Conservation (phyloP, 2,888 invertebrate species). For the Idaea aversata region DNA sequence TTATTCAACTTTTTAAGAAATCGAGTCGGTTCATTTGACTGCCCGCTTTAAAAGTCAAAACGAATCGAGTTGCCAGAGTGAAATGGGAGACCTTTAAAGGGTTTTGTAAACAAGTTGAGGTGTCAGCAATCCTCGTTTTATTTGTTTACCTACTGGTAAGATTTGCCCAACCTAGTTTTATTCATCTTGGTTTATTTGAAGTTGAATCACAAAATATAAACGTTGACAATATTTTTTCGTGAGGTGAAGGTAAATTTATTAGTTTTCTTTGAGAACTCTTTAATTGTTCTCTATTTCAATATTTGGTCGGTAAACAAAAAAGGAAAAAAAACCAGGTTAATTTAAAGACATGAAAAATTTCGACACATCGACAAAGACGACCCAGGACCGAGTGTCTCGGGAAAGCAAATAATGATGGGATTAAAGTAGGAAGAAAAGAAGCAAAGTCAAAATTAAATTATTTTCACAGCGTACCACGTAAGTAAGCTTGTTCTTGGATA, state of each 20-base stretch:
- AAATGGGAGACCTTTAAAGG: background rate
- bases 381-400: too few relatives aligned
- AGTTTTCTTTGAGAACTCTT: background rate
- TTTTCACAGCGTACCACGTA: too few relatives aligned
- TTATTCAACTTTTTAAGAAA: background rate
- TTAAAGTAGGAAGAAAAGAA: too few relatives aligned
- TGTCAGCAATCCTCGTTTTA: background rate
- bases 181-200: background rate
- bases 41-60: background rate
- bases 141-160: background rate
- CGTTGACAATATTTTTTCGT: background rate
- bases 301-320: too few relatives aligned
- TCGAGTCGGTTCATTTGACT: background rate
- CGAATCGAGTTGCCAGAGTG: background rate
- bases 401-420: too few relatives aligned
- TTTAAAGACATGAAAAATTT: too few relatives aligned
- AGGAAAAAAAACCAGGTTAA: too few relatives aligned
- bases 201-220: background rate
- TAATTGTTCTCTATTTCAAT: too few relatives aligned
- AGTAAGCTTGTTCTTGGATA: too few relatives aligned
- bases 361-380: too few relatives aligned
- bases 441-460: too few relatives aligned
- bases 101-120: background rate
- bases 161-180: background rate
- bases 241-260: background rate